Evolutionary conservation across 2,797 vertebrate genomes (phyloP).

Genomic region (Urosaurus nigricauda): DNA sequence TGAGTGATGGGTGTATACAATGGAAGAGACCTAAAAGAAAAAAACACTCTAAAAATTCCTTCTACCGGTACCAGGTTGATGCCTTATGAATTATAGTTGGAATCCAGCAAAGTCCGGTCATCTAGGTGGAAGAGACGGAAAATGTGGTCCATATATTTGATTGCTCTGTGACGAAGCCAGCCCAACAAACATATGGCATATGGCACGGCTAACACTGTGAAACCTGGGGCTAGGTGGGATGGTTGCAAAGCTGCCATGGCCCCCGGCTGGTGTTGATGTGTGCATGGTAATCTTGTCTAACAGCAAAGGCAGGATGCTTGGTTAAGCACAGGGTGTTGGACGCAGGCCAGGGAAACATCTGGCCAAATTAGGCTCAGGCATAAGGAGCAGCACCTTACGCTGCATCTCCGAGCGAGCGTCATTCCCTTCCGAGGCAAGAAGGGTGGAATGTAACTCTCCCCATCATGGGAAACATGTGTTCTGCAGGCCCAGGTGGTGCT

Average conservation of each 20-base stretch:
- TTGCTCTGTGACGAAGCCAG: too few relatives aligned
- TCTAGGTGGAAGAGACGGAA: neutral
- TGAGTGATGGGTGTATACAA: neutral
- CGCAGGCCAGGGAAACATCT: neutral
- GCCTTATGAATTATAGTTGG: neutral
- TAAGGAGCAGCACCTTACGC: rapidly evolving
- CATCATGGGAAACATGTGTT: neutral
- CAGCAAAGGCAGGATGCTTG: neutral
- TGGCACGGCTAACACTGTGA: neutral
- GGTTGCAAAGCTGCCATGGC: neutral
- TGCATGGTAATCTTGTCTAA: neutral
- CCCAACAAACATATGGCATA: neutral
- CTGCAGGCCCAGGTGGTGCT: neutral
- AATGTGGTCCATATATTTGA: neutral
- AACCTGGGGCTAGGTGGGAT: neutral
- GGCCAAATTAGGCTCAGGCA: neutral
- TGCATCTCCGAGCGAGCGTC: neutral
- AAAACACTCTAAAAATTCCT: too few relatives aligned
- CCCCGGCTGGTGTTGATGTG: neutral
- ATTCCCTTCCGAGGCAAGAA: neutral
- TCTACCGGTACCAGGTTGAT: neutral
- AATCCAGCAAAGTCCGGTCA: neutral
- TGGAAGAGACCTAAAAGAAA: neutral
- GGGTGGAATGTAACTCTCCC: neutral
- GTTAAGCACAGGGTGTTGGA: rapidly evolving